phyloP scores from a whole-genome alignment of 2,797 vertebrate genomes.

The Pteronotus mesoamericanus region DNA sequence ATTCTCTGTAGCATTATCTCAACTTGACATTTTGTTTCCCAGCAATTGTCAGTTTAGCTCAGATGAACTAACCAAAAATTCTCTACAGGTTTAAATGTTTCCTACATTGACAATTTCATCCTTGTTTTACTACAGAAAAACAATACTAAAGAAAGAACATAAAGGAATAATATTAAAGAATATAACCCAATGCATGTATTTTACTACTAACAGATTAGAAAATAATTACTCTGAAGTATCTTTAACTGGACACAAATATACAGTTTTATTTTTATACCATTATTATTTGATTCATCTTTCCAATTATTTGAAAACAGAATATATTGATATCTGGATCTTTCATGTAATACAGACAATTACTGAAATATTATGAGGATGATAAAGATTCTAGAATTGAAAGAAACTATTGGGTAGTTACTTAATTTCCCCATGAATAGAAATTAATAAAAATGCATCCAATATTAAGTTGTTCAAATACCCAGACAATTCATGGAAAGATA shows the following conservation, averaged over 20 bases:
- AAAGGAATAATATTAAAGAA: slow-evolving; percentile 26
- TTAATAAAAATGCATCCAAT: slow-evolving; percentile 20
- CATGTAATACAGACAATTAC: not conserved
- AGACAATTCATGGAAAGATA: slow-evolving; percentile 10
- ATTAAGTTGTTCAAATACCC: slow-evolving; percentile 10
- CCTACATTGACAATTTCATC: not conserved
- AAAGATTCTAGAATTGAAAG: slow-evolving; percentile 6
- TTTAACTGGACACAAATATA: not conserved
- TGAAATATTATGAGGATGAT: not conserved
- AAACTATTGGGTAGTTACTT: not conserved
- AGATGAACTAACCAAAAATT: not conserved
- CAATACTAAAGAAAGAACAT: not conserved
- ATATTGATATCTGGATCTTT: not conserved
- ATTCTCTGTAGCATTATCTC: not conserved
- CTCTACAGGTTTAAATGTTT: no score
- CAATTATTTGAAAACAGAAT: not conserved
- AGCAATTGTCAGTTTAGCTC: not conserved
- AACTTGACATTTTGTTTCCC: not conserved
- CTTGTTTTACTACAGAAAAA: not conserved
- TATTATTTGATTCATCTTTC: slow-evolving; percentile 11
- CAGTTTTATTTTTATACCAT: not conserved
- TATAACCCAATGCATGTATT: not conserved
- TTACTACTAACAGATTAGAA: not conserved
- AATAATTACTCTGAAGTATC: not conserved
- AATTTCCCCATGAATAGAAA: not conserved